Percentiles rank a stretch among this genome's conserved stretches.
These are phyloP conservation scores for Setipinna tenuifilis DNA, from an alignment of 2,797 vertebrate genomes.

Conservation along the genomic window DNA sequence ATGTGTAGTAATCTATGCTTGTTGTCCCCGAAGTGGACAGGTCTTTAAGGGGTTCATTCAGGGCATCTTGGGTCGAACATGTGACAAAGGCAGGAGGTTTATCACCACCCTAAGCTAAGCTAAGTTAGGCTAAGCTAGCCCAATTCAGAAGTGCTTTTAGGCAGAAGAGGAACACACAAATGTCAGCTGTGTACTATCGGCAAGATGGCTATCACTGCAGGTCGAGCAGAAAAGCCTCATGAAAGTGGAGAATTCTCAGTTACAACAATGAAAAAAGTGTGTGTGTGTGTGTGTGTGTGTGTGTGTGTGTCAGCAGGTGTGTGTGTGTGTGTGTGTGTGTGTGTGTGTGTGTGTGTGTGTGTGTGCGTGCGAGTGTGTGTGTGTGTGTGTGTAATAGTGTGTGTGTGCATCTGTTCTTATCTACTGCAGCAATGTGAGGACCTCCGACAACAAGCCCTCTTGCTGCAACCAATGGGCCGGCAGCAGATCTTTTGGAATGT, in stretches of 20 bases:
- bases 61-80: neutral
- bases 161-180: constrained; percentile 14
- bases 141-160: constrained; percentile 17
- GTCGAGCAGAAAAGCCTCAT: constrained; percentile 22
- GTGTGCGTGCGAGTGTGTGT: neutral
- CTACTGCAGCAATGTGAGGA: constrained; percentile 29
- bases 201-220: neutral
- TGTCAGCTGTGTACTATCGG: constrained; percentile 24
- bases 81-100: neutral
- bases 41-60: neutral
- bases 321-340: neutral
- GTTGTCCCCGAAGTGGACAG: too few relatives aligned
- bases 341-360: neutral
- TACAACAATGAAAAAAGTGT: constrained; percentile 1
- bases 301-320: neutral
- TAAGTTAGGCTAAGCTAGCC: neutral
- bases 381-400: neutral
- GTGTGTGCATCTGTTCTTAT: constrained; percentile 27
- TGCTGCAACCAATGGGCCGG: constrained; percentile 36
- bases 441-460: constrained; percentile 33
- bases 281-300: neutral
- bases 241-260: constrained; percentile 23
- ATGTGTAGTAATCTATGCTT: too few relatives aligned
- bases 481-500: constrained; percentile 55
- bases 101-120: neutral